Base-by-base conservation (phyloP, 2,888 invertebrate species). In the Noctua comes region DNA sequence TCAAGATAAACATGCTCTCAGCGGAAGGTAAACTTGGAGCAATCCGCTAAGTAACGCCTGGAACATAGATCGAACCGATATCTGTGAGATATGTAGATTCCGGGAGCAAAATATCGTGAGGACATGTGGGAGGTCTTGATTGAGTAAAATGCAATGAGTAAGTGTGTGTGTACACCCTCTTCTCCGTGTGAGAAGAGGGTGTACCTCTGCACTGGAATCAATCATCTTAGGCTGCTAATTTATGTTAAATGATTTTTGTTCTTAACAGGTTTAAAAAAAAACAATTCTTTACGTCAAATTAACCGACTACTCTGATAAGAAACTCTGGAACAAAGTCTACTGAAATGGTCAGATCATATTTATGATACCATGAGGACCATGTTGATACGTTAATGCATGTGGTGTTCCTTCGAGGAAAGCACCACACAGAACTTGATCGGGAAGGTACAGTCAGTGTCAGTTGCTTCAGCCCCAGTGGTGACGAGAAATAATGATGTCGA, bases 11-110 rank as follows among this genome's bases (percentile, higher is more conserved):
- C 86, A 86, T 62, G 62, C 59, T 84, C 74, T 54, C 59, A 62
- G 69, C 40, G 62, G 54, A 70, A 86, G 69, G 69, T 62, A 85
- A 83, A 83, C 86, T 82, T 76, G 51, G 72, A 72, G 40, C 86
- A 86, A 86, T 84, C 86, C 74, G 80, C 84, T 86, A 86, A 84
- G 84, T 84, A 83, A 84, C 86, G 84, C 62, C 57, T 48, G 85
- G 51, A 65, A 80, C 64, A 51, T 68, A 82, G 57, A 83, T 77
- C 73, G 83, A 64, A 51, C 73, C 54, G 83, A 83, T 73, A 77
- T 86, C 73, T 64, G 69, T 57, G 54, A 27, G 70, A 73, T 84
- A 66, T 54, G 59, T 68, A 64, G 40, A 57, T 71, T 72, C 46
- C 43, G 36, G 27, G 31, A 59, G 51, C 64, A 66, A 83, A 79